phyloP scores from a whole-genome alignment of 1,140 invertebrate species.

The Dinoponera quadriceps region DNA sequence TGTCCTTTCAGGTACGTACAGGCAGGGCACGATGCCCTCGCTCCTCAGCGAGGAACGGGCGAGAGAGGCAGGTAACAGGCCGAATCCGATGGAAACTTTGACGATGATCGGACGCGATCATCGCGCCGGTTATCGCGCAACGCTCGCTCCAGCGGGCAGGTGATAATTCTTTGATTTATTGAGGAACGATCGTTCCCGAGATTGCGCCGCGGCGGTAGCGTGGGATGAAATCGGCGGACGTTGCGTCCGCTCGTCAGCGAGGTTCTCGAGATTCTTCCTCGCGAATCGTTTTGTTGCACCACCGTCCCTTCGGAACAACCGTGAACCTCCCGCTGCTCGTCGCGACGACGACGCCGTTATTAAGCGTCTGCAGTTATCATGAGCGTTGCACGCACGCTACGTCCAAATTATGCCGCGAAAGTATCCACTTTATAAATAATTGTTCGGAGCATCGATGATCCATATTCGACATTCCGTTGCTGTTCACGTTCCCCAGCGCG shows the following conservation, averaged over 20 bases:
- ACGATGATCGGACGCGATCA: conserved; percentile 54
- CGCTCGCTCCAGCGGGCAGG: conserved; percentile 21
- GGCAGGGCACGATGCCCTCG: background rate
- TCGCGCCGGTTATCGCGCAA: conserved; percentile 37
- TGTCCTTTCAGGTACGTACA: conserved; percentile 89
- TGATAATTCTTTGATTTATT: conserved; percentile 58
- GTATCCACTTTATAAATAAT: background rate
- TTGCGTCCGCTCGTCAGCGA: background rate
- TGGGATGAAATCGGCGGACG: conserved; percentile 21
- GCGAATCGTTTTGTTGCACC: conserved; percentile 15
- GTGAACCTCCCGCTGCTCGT: background rate
- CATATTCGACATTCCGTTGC: background rate
- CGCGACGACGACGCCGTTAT: background rate
- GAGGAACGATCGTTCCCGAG: conserved; percentile 38
- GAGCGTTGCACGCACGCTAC: background rate
- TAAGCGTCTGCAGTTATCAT: background rate
- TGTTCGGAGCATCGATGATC: background rate
- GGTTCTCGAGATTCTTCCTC: background rate
- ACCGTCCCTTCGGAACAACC: background rate
- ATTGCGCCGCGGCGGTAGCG: conserved; percentile 40
- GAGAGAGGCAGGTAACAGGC: conserved; percentile 29
- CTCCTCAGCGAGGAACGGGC: background rate
- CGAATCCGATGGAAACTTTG: conserved; percentile 29
- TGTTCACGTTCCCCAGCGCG: background rate
- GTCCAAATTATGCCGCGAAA: background rate